phyloP scores from a whole-genome alignment of 2,888 invertebrate species.

The Andrena camellia region DNA sequence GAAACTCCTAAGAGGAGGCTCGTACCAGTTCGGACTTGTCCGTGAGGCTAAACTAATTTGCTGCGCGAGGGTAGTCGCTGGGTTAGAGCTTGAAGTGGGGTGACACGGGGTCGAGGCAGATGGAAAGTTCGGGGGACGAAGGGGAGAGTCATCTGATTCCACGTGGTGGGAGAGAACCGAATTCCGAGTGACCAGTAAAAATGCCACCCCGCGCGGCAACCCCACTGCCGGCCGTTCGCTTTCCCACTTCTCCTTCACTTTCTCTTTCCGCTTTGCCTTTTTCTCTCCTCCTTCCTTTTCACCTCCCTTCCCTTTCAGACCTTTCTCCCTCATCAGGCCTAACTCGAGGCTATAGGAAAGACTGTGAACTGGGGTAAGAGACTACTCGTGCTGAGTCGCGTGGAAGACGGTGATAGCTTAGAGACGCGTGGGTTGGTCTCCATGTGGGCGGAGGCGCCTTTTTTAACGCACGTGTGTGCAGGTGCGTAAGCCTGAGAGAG shows the following conservation, averaged over 20 bases:
- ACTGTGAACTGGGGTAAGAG: conserved; percentile 80
- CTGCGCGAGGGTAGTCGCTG: conserved; percentile 68
- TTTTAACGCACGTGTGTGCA: conserved; percentile 73
- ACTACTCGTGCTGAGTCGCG: conserved; percentile 70
- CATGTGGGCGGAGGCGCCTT: conserved; percentile 45
- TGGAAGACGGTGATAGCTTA: conserved; percentile 69
- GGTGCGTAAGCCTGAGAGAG: conserved; percentile 69
- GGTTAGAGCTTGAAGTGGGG: conserved; percentile 68
- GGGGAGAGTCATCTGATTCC: conserved; percentile 60
- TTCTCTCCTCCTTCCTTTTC: conserved; percentile 44
- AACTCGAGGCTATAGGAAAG: conserved; percentile 52
- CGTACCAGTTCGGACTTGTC: conserved; percentile 65
- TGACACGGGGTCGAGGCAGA: conserved; percentile 64
- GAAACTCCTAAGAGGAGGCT: conserved; percentile 64
- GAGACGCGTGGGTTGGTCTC: conserved; percentile 30
- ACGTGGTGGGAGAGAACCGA: conserved; percentile 66
- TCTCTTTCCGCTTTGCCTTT: conserved; percentile 49
- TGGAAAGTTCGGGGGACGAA: conserved; percentile 34
- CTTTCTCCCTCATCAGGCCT: conserved; percentile 53
- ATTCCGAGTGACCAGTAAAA: conserved; percentile 78
- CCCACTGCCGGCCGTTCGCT: conserved; percentile 24
- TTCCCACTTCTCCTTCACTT: conserved; percentile 39
- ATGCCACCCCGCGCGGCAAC: conserved; percentile 62
- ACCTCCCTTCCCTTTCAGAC: conserved; percentile 44
- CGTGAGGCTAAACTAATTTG: conserved; percentile 78